Percentiles rank a stretch among this genome's conserved stretches.
Evolutionary conservation across 2,888 invertebrate genomes (phyloP).

Genomic region (Acanthoscelides obtectus): DNA sequence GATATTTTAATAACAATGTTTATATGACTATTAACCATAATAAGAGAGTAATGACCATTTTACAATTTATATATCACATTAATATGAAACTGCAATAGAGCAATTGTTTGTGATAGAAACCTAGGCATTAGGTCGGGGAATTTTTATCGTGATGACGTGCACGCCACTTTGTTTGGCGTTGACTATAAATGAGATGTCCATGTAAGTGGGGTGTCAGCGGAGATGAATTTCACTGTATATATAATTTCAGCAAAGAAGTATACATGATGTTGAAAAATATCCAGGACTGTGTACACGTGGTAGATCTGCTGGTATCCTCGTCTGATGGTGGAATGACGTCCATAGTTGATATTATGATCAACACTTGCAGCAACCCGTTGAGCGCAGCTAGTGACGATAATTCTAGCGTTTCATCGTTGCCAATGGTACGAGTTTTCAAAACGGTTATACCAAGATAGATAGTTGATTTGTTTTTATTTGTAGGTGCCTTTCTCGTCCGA

Average conservation of each 20-base stretch:
- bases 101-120: too few species aligned
- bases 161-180: too few species aligned
- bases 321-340: constrained; percentile 40
- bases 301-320: constrained; percentile 44
- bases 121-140: too few species aligned
- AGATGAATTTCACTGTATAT: too few species aligned
- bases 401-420: constrained; percentile 7
- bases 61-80: too few species aligned
- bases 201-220: too few species aligned
- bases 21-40: too few species aligned
- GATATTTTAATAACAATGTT: too few species aligned
- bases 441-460: background rate
- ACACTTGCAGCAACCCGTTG: constrained; percentile 25
- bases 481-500: background rate
- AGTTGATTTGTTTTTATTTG: background rate
- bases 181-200: too few species aligned
- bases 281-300: constrained; percentile 34
- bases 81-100: too few species aligned
- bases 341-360: constrained; percentile 45
- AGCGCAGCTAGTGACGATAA: constrained; percentile 15
- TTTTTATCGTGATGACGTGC: too few species aligned
- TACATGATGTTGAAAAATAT: constrained; percentile 35
- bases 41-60: too few species aligned
- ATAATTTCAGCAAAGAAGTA: constrained; percentile 31
- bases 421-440: background rate